A percentile compares a stretch with the other conserved stretches of the same genome.
Evolutionary conservation across 2,113 vertebrate genomes (phyloP).

Genomic region (Diphyllodes magnificus): DNA sequence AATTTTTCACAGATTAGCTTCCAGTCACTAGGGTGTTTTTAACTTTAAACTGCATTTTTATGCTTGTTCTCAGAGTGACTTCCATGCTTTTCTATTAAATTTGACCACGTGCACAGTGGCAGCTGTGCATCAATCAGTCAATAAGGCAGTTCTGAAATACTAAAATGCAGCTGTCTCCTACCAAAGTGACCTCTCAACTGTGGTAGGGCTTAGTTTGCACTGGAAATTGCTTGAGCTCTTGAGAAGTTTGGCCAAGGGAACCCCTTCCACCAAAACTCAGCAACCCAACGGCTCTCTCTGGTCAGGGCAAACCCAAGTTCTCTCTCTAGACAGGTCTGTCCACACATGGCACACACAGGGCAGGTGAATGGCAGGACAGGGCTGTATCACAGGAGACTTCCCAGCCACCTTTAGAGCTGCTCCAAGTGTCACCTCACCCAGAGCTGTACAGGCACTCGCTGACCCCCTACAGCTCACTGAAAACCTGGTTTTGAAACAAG

Average conservation of each 20-base stretch:
- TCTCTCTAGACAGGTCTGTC: background rate
- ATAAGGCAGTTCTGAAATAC: background rate
- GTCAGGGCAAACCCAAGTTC: background rate
- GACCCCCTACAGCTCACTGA: background rate
- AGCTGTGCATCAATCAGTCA: background rate
- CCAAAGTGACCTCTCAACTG: background rate
- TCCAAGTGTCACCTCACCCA: background rate
- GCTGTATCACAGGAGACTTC: background rate
- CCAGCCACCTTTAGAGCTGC: background rate
- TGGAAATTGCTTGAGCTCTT: background rate
- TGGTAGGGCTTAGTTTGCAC: background rate
- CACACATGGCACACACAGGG: background rate
- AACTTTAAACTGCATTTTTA: background rate
- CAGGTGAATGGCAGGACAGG: background rate
- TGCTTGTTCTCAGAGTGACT: background rate
- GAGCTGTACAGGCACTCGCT: accelerated
- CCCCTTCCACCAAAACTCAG: background rate
- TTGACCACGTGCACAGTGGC: background rate
- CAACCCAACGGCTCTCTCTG: background rate
- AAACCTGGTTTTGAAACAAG: background rate
- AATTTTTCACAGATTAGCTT: background rate
- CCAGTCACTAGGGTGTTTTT: background rate
- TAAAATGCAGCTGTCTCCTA: background rate
- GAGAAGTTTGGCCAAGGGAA: background rate
- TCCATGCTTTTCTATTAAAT: background rate